These are phyloP conservation scores for Notarius lentiginosus DNA, from an alignment of 2,113 vertebrate genomes.

Conservation along the genomic window DNA sequence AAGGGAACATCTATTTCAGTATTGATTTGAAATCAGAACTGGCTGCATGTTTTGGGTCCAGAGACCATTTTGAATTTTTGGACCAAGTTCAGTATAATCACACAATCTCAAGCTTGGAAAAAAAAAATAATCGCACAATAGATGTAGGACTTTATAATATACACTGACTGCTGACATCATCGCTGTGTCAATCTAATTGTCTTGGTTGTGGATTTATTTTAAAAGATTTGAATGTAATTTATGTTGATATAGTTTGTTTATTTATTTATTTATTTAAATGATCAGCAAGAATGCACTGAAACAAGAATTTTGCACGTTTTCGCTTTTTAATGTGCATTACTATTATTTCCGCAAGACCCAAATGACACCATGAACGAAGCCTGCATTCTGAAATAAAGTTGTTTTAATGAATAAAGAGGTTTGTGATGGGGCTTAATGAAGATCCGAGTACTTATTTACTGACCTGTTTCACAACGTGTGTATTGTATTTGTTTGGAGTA, in stretches of 20 bases:
- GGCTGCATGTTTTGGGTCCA: not conserved
- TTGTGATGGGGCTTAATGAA: not conserved
- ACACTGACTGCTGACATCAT: not conserved
- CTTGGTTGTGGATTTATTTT: slow-evolving; percentile 18
- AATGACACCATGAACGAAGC: not conserved
- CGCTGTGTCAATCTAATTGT: not conserved
- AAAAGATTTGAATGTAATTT: slow-evolving; percentile 30
- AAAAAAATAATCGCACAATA: not conserved
- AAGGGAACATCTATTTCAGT: slow-evolving; percentile 3
- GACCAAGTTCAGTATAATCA: not conserved
- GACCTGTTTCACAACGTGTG: not conserved
- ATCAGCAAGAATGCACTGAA: not conserved
- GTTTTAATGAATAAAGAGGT: not conserved
- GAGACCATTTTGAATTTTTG: not conserved
- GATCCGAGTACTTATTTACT: not conserved
- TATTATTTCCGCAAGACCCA: not conserved
- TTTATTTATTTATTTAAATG: slow-evolving; percentile 34
- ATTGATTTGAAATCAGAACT: not conserved
- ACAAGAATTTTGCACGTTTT: slow-evolving; percentile 15
- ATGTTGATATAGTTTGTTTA: not conserved
- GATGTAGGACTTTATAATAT: not conserved
- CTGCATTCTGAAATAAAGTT: slow-evolving; percentile 23
- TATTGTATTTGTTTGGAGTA: not conserved
- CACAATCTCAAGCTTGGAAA: not conserved
- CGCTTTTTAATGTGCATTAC: not conserved